phyloP scores from a whole-genome alignment of 2,888 invertebrate species.

The Kryphioiulus occultus region DNA sequence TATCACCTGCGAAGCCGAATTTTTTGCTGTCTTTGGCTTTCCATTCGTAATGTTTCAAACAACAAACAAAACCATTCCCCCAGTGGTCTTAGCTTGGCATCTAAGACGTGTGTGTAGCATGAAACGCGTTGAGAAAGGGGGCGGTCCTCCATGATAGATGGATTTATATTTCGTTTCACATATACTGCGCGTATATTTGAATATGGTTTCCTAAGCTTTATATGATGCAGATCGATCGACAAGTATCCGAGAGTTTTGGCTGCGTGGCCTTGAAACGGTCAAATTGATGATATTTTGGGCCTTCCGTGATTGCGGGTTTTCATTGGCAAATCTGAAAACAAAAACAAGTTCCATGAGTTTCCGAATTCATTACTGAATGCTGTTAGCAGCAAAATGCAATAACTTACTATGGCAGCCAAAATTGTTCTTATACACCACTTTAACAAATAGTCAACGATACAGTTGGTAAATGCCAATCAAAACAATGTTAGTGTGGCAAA shows the following conservation, averaged over 20 bases:
- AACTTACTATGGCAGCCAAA: slow-evolving; percentile 36
- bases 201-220: slow-evolving; percentile 23
- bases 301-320: slow-evolving; percentile 35
- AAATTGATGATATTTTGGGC: slow-evolving; percentile 35
- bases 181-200: not conserved
- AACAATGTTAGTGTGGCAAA: slow-evolving; percentile 36
- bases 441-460: slow-evolving; percentile 21
- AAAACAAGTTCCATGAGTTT: not conserved
- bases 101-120: not conserved
- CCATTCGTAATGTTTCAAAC: slow-evolving; percentile 21
- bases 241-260: slow-evolving; percentile 26
- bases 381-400: slow-evolving; percentile 1
- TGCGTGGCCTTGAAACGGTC: slow-evolving; percentile 21
- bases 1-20: slow-evolving; percentile 35
- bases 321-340: slow-evolving; percentile 16
- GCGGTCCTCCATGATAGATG: not conserved
- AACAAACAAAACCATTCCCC: slow-evolving; percentile 21
- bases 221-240: slow-evolving; percentile 1
- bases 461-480: slow-evolving; percentile 21
- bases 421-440: slow-evolving; percentile 5
- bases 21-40: slow-evolving; percentile 31
- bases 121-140: slow-evolving; percentile 29
- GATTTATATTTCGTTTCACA: not conserved
- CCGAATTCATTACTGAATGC: not conserved
- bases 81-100: not conserved